Conservation (phyloP, 1,140 invertebrate genomes). For the Galendromus occidentalis region DNA sequence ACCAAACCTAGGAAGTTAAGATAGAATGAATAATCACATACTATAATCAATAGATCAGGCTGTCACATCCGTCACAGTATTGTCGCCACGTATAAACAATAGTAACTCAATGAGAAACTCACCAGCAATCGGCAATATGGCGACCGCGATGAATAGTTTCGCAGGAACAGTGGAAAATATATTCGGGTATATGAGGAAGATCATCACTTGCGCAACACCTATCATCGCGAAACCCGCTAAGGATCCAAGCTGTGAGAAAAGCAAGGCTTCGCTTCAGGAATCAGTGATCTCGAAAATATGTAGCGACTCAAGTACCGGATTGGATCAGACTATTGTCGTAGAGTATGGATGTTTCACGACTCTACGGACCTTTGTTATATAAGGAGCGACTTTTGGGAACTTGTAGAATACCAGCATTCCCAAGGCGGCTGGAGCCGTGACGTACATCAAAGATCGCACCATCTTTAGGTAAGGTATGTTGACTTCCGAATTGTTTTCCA, state of each 20-base stretch:
- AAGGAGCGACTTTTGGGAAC: slow-evolving; percentile 22
- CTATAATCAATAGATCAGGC: not conserved
- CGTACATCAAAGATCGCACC: slow-evolving; percentile 23
- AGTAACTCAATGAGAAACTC: not conserved
- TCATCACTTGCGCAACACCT: slow-evolving; percentile 22
- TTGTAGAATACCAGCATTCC: slow-evolving; percentile 26
- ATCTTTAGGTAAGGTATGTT: slow-evolving; percentile 28
- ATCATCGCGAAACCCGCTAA: slow-evolving; percentile 21
- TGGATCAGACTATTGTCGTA: too few species aligned
- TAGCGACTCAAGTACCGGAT: too few species aligned
- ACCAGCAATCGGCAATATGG: slow-evolving; percentile 23
- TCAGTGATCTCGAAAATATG: too few species aligned
- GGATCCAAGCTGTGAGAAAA: slow-evolving; percentile 18
- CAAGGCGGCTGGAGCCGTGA: slow-evolving; percentile 24
- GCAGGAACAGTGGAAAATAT: slow-evolving; percentile 26
- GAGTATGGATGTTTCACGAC: too few species aligned
- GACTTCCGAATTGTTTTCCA: slow-evolving; percentile 22
- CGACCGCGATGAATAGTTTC: slow-evolving; percentile 24
- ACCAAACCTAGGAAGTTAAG: slow-evolving; percentile 22
- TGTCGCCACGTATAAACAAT: not conserved
- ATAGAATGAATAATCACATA: not conserved
- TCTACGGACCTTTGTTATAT: slow-evolving; percentile 22
- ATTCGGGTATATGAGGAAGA: slow-evolving; percentile 22
- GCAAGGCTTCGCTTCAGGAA: not conserved
- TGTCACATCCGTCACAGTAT: not conserved